Percentiles rank a stretch among this genome's conserved stretches.
Conservation (phyloP, 2,888 invertebrate genomes). For the Lithophane ornitopus region DNA sequence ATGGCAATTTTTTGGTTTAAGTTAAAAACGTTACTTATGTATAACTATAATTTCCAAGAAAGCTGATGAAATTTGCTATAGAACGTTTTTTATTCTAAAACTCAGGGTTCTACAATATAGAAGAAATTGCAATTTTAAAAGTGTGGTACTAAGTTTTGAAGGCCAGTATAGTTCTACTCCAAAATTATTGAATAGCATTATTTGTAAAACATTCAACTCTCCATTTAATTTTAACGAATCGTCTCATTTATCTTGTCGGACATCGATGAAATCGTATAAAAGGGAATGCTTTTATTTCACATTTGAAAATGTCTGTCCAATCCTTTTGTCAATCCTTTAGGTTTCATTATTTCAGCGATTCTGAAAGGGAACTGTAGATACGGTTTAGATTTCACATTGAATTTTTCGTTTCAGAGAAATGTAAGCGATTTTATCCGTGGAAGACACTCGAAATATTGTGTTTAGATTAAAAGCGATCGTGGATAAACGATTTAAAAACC, state of each 20-base stretch:
- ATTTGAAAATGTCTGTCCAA: conserved; percentile 7
- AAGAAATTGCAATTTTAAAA: no score
- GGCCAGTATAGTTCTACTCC: no score
- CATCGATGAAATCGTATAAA: conserved; percentile 3
- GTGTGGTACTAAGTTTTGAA: no score
- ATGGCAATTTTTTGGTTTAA: no score
- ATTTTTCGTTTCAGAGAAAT: conserved; percentile 4
- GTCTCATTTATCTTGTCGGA: neutral
- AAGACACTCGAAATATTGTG: neutral
- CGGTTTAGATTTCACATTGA: neutral
- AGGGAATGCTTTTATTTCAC: conserved; percentile 13
- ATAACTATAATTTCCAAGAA: no score
- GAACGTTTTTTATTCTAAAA: no score
- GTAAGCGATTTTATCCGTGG: neutral
- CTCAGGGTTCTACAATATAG: no score
- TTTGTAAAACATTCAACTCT: neutral
- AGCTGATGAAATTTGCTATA: no score
- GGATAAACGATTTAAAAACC: neutral
- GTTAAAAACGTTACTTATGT: no score
- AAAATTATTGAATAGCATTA: no score
- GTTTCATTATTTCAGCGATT: conserved; percentile 2
- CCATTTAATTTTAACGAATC: neutral
- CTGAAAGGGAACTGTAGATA: neutral
- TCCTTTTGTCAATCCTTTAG: neutral
- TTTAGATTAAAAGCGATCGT: no score